Evolutionary conservation across 2,113 vertebrate genomes (phyloP).

Genomic region (Equus quagga): DNA sequence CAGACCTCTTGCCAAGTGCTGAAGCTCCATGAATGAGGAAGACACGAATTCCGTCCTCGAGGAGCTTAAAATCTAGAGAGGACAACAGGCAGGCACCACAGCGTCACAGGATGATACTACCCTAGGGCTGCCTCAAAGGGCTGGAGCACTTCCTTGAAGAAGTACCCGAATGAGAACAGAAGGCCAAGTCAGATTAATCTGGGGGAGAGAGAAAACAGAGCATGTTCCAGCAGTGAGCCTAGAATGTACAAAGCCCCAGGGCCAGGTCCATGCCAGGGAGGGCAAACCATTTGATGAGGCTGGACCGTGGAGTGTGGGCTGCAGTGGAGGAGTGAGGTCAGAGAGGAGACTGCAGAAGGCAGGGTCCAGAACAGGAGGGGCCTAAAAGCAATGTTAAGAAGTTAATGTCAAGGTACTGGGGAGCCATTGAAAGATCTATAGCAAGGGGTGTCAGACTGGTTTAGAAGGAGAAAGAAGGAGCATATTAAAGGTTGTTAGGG

Average conservation of each 20-base stretch:
- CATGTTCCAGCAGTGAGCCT: background rate
- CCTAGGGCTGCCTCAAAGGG: background rate
- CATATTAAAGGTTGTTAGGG: background rate
- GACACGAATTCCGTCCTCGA: background rate
- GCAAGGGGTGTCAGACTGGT: background rate
- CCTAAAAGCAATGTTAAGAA: background rate
- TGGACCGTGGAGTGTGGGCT: background rate
- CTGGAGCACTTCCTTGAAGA: background rate
- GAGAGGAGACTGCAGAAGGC: background rate
- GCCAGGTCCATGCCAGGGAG: background rate
- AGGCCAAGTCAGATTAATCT: too few relatives aligned
- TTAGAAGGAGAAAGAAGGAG: background rate
- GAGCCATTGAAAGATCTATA: background rate
- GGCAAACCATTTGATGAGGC: background rate
- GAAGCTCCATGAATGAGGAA: background rate
- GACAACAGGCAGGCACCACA: background rate
- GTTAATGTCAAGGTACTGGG: background rate
- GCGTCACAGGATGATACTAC: accelerated
- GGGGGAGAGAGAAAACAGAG: background rate
- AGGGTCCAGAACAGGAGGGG: background rate
- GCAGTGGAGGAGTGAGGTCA: too few relatives aligned
- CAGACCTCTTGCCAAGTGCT: background rate
- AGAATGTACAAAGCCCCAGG: background rate
- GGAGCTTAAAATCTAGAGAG: background rate
- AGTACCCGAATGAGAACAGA: background rate